phyloP scores from a whole-genome alignment of 1,140 invertebrate genomes.

The Neuroterus valhalla region DNA sequence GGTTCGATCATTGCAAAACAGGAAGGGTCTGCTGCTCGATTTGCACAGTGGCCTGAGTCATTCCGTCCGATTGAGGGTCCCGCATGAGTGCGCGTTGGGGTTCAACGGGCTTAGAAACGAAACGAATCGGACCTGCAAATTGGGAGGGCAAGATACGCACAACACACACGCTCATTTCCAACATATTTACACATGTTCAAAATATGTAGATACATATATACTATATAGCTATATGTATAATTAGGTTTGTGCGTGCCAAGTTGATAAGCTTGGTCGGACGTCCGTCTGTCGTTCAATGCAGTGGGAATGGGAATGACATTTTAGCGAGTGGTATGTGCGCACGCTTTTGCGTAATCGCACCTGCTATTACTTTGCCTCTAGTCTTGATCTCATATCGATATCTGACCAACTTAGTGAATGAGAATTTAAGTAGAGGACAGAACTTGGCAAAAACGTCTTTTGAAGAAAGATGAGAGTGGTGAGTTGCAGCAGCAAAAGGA shows the following conservation, averaged over 20 bases:
- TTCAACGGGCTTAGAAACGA: background rate
- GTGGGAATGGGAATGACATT: slow-evolving; percentile 51
- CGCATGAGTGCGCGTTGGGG: background rate
- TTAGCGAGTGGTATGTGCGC: slow-evolving; percentile 44
- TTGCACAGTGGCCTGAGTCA: slow-evolving; percentile 1
- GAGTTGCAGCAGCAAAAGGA: background rate
- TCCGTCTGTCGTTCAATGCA: slow-evolving; percentile 30
- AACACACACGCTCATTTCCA: background rate
- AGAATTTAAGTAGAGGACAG: background rate
- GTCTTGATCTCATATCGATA: slow-evolving; percentile 25
- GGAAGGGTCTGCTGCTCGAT: background rate
- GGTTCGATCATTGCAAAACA: no score
- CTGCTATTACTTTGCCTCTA: slow-evolving; percentile 48
- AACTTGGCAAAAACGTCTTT: slow-evolving; percentile 7
- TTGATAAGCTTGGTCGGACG: slow-evolving; percentile 39
- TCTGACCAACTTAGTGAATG: background rate
- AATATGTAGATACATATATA: background rate
- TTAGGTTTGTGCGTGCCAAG: slow-evolving; percentile 48
- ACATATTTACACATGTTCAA: slow-evolving; percentile 44
- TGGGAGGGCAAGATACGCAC: background rate
- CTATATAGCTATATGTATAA: slow-evolving; percentile 23
- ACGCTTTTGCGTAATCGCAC: slow-evolving; percentile 53
- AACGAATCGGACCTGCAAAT: slow-evolving; percentile 21
- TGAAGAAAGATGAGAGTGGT: background rate
- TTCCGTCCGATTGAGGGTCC: background rate